phyloP scores from a whole-genome alignment of 2,113 vertebrate genomes.

The Phrynosoma platyrhinos region DNA sequence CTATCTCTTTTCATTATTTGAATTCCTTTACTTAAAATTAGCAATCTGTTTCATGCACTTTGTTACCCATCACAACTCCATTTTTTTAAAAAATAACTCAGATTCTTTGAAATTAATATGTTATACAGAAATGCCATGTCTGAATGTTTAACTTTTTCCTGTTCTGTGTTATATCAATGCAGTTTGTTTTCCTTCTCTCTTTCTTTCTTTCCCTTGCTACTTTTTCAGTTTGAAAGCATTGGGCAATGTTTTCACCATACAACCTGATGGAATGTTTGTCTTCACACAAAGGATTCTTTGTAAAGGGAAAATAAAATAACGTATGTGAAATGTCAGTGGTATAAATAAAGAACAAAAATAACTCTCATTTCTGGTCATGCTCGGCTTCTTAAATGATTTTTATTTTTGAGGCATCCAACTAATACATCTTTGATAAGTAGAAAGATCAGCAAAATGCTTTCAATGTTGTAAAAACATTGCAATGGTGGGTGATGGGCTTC shows the following conservation, averaged over 20 bases:
- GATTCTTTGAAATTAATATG: conserved; percentile 59
- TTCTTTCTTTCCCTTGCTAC: too few relatives aligned
- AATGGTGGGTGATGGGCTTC: too few relatives aligned
- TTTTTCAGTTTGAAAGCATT: conserved; percentile 34
- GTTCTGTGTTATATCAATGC: conserved; percentile 34
- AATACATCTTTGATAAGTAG: not conserved
- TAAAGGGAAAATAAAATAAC: conserved; percentile 39
- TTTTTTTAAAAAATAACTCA: conserved; percentile 53
- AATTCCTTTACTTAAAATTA: conserved; percentile 61
- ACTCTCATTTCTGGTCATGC: not conserved
- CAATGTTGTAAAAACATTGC: too few relatives aligned
- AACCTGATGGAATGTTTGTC: conserved; percentile 50
- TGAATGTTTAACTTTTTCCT: conserved; percentile 40
- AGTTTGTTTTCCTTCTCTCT: conserved; percentile 14
- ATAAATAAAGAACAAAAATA: conserved; percentile 67
- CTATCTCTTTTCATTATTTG: conserved; percentile 73
- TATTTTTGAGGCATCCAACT: conserved; percentile 4
- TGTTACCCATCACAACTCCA: conserved; percentile 59
- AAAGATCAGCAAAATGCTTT: too few relatives aligned
- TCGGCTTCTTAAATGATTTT: conserved; percentile 40
- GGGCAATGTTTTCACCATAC: conserved; percentile 42
- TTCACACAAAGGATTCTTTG: conserved; percentile 28
- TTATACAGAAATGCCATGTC: conserved; percentile 54
- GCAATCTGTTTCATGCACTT: conserved; percentile 74
- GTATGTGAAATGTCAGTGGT: conserved; percentile 42